Percentiles rank a stretch among this genome's conserved stretches.
Conservation (phyloP, 2,113 vertebrate species). For the Chloebia gouldiae region DNA sequence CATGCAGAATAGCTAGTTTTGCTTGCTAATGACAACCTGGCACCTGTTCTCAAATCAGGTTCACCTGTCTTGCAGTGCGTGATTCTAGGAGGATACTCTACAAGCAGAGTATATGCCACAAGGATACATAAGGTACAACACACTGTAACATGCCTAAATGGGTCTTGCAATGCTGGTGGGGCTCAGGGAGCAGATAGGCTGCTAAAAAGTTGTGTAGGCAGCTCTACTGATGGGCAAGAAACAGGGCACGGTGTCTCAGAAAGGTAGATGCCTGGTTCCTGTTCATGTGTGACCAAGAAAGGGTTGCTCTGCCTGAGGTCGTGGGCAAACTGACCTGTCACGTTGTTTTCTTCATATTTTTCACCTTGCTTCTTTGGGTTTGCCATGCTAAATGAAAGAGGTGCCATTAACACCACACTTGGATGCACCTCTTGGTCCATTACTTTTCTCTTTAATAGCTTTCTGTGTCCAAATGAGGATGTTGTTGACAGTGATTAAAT, state of each 20-base stretch:
- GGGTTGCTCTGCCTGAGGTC: neutral
- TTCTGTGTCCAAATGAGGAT: neutral
- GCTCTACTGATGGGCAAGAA: neutral
- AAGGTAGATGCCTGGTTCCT: neutral
- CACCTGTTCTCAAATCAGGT: neutral
- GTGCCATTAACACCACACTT: neutral
- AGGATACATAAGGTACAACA: neutral
- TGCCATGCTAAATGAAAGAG: neutral
- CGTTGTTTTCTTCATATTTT: neutral
- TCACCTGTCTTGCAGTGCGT: neutral
- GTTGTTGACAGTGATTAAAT: neutral
- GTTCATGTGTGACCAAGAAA: neutral
- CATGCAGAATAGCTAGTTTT: neutral
- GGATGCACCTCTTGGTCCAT: neutral
- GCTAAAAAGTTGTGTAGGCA: neutral
- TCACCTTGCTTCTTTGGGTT: neutral
- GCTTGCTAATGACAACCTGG: neutral
- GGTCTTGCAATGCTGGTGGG: neutral
- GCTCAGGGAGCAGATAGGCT: neutral
- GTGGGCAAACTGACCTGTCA: neutral
- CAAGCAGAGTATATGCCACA: neutral
- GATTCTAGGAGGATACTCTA: neutral
- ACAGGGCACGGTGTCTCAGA: accelerated
- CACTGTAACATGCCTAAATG: neutral
- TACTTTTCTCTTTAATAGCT: neutral